These are phyloP conservation scores for Eremobia ochroleuca DNA, from an alignment of 2,888 invertebrate species.

Conservation along the genomic window DNA sequence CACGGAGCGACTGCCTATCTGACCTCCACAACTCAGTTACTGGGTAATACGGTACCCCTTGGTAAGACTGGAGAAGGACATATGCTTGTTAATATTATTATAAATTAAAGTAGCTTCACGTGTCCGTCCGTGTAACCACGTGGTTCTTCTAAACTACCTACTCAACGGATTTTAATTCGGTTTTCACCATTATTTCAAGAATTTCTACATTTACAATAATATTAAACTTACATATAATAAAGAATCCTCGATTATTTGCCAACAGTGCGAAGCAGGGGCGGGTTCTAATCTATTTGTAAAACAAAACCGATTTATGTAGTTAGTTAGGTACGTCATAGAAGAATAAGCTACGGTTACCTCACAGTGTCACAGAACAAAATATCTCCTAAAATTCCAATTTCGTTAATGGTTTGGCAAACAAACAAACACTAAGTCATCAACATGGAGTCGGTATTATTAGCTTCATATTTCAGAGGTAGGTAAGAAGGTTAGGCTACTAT, in stretches of 20 bases:
- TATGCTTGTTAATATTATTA: no score
- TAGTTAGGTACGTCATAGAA: background rate
- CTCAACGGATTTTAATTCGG: no score
- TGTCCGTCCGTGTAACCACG: no score
- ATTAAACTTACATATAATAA: background rate
- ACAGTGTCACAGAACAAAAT: conserved; percentile 4
- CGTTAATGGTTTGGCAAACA: conserved; percentile 57
- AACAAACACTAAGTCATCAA: conserved; percentile 33
- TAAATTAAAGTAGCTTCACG: no score
- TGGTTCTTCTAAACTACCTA: no score
- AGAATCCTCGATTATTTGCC: background rate
- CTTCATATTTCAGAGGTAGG: conserved; percentile 6
- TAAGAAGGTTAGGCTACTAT: no score
- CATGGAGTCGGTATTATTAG: conserved; percentile 23
- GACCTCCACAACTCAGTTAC: no score
- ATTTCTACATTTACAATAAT: no score
- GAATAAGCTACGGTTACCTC: background rate
- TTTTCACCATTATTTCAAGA: no score
- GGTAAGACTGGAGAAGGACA: no score
- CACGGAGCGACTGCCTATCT: no score
- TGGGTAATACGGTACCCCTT: no score
- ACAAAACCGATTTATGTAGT: background rate
- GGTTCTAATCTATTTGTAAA: background rate
- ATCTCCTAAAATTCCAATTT: conserved; percentile 48
- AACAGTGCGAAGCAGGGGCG: background rate